These are phyloP conservation scores for Aleiodes alternator DNA, from an alignment of 2,888 invertebrate species.

Conservation along the genomic window DNA sequence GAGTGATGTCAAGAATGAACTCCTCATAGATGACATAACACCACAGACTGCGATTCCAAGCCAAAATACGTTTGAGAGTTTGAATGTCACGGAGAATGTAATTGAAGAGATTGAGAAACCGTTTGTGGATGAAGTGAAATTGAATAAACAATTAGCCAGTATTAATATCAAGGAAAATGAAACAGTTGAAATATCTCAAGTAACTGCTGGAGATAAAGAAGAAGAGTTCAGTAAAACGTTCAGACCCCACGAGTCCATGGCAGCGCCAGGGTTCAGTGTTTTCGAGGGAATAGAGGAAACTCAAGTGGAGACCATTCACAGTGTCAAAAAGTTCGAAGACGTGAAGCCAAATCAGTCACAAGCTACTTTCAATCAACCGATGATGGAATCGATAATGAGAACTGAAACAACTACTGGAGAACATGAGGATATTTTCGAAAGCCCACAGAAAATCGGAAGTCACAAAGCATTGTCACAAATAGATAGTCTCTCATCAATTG, in stretches of 20 bases:
- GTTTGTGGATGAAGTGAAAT: constrained; percentile 71
- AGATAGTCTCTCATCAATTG: constrained; percentile 62
- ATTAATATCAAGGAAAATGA: constrained; percentile 74
- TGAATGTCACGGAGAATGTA: constrained; percentile 77
- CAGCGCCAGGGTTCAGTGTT: constrained; percentile 58
- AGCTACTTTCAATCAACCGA: constrained; percentile 62
- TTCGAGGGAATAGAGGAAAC: constrained; percentile 63
- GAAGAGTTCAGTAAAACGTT: constrained; percentile 59
- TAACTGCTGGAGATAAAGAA: constrained; percentile 71
- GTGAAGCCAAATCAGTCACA: constrained; percentile 60
- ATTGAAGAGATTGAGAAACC: constrained; percentile 73
- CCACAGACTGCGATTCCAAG: constrained; percentile 75
- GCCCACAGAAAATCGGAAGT: constrained; percentile 60
- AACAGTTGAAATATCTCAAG: constrained; percentile 71
- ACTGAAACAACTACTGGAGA: constrained; percentile 72
- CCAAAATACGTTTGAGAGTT: constrained; percentile 77
- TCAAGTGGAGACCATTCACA: constrained; percentile 63
- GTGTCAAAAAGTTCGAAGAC: constrained; percentile 60
- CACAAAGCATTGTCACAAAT: constrained; percentile 64
- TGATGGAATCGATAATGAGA: constrained; percentile 61
- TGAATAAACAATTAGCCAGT: constrained; percentile 73
- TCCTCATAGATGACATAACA: constrained; percentile 60
- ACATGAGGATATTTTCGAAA: constrained; percentile 70
- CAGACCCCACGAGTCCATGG: constrained; percentile 49
- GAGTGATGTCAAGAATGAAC: constrained; percentile 63